Evolutionary conservation across 2,888 invertebrate genomes (phyloP), one percentile per base, ranked within the genome.

Genomic region (Bhutanitis thaidina): DNA sequence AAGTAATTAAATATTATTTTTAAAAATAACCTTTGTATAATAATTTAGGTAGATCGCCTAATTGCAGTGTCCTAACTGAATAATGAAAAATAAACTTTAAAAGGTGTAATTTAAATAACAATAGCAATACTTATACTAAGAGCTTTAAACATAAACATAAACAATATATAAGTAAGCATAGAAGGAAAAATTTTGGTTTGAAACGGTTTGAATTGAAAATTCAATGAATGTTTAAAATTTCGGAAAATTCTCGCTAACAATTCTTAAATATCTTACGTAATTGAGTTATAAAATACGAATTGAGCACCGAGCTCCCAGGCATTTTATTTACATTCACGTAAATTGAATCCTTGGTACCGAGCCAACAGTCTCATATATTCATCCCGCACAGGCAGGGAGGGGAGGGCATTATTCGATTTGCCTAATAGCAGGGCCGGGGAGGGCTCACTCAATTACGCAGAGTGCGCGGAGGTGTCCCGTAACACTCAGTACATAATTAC

Each of bases 321-420:
- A 71, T 78, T 85, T 84, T 85, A 86, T 86, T 86, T 84, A 84
- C 82, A 81, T 85, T 74, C 74, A 65, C 73, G 73, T 78, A 87
- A 87, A 87, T 87, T 87, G 83, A 86, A 87, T 83, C 84, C 77
- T 80, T 83, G 86, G 79, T 83, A 65, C 74, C 47, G 65, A 67
- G 86, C 85, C 83, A 85, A 83, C 70, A 74, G 68, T 71, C 71
- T 60, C 61, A 61, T 63, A 80, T 79, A 79, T 74, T 68, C 72
- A 68, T 69, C 65, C 62, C 36, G 55, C 52, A 52, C 52, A 41
- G 51, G 51, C 49, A 55, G 61, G 61, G 45, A 61, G 62, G 60
- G 62, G 55, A 63, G 62, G 73, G 60, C 61, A 59, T 81, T 80
- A 87, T 89, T 89, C 88, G 87, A 88, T 89, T 89, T 89, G 87